Conservation (phyloP, 2,797 vertebrate species). For the Chlorospingus semifuscus region DNA sequence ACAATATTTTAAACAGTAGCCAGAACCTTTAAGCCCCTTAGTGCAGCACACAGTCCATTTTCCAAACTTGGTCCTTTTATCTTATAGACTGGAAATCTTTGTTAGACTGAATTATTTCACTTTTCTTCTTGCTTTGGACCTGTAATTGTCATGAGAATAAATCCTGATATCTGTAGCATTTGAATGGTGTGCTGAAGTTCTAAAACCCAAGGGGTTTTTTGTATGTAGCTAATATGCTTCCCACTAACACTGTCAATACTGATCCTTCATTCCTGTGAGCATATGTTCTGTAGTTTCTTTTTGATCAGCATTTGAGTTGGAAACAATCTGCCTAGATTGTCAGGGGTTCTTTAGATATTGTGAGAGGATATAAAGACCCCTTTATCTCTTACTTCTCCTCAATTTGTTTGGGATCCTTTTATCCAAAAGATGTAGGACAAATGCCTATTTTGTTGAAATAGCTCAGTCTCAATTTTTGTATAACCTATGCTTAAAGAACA, state of each 20-base stretch:
- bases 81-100: background rate
- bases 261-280: background rate
- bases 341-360: background rate
- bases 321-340: background rate
- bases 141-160: background rate
- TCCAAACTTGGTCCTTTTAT: background rate
- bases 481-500: background rate
- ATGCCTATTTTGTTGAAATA: background rate
- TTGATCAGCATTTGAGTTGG: background rate
- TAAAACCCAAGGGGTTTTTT: background rate
- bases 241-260: background rate
- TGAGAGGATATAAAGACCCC: background rate
- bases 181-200: background rate
- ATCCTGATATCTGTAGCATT: background rate
- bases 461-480: background rate
- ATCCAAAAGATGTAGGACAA: background rate
- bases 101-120: background rate
- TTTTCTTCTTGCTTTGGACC: background rate
- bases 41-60: background rate
- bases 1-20: background rate
- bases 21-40: background rate
- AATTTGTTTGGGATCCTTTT: background rate
- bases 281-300: slow-evolving; percentile 5
- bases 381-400: background rate
- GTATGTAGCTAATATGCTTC: background rate